These are phyloP conservation scores for Cyprinodon tularosa DNA, from an alignment of 2,113 vertebrate species.

Conservation along the genomic window DNA sequence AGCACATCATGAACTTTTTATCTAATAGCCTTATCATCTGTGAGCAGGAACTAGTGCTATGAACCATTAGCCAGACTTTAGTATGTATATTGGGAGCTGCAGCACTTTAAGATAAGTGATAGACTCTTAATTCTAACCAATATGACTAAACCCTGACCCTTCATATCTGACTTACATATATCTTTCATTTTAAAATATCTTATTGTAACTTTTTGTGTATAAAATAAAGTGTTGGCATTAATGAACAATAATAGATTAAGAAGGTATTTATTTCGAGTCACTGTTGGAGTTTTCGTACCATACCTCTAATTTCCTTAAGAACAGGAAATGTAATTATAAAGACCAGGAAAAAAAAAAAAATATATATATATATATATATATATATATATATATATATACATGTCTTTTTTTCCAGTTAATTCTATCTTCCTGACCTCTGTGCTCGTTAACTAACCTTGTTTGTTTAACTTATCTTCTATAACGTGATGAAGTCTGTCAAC, in stretches of 20 bases:
- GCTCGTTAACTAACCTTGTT: neutral
- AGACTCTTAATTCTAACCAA: neutral
- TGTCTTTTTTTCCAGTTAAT: neutral
- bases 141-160: too few species aligned
- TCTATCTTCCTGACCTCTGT: neutral
- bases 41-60: neutral
- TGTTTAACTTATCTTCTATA: neutral
- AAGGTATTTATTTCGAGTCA: neutral
- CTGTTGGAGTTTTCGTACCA: too few species aligned
- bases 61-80: neutral
- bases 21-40: neutral
- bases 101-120: neutral
- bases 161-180: too few species aligned
- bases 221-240: too few species aligned
- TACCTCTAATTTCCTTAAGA: neutral
- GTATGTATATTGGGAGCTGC: neutral
- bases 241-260: neutral
- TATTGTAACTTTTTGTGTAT: too few species aligned
- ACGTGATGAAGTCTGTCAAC: neutral
- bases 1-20: neutral
- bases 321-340: neutral
- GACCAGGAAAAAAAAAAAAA: neutral
- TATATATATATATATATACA: too few species aligned
- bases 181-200: too few species aligned
- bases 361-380: too few species aligned